These are phyloP conservation scores for Uloborus plumipes DNA, from an alignment of 2,888 invertebrate genomes.

Conservation along the genomic window DNA sequence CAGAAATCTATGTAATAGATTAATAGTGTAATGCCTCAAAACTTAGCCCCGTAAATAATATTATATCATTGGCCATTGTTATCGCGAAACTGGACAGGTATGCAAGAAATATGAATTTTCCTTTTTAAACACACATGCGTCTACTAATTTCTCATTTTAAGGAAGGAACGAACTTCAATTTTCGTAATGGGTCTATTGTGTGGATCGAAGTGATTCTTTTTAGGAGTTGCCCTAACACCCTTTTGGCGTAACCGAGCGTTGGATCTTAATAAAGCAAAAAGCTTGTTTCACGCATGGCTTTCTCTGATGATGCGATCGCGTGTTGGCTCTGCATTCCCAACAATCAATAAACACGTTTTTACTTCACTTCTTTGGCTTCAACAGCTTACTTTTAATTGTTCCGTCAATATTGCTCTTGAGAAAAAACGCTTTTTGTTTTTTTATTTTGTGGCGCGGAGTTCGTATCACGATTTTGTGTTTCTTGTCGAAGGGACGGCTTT, in stretches of 20 bases:
- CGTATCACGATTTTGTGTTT: not conserved
- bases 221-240: slow-evolving; percentile 7
- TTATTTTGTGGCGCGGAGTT: too few species aligned
- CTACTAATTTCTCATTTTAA: too few species aligned
- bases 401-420: slow-evolving; percentile 19
- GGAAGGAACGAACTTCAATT: slow-evolving; percentile 9
- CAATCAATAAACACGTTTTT: slow-evolving; percentile 36
- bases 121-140: too few species aligned
- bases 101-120: too few species aligned
- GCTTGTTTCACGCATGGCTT: slow-evolving; percentile 1
- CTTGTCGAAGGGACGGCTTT: not conserved
- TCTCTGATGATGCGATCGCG: slow-evolving; percentile 37
- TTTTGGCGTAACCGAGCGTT: slow-evolving; percentile 18
- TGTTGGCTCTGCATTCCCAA: slow-evolving; percentile 12
- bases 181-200: slow-evolving; percentile 15
- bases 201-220: slow-evolving; percentile 5
- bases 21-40: not conserved
- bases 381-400: slow-evolving; percentile 27
- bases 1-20: not conserved
- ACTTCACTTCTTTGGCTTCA: not conserved
- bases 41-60: not conserved
- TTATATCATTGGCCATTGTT: too few species aligned
- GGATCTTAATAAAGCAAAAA: slow-evolving; percentile 22
- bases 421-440: too few species aligned
- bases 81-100: not conserved